Percentiles rank a stretch among this genome's conserved stretches.
These are phyloP conservation scores for Columba livia DNA, from an alignment of 2,113 vertebrate species.

Conservation along the genomic window DNA sequence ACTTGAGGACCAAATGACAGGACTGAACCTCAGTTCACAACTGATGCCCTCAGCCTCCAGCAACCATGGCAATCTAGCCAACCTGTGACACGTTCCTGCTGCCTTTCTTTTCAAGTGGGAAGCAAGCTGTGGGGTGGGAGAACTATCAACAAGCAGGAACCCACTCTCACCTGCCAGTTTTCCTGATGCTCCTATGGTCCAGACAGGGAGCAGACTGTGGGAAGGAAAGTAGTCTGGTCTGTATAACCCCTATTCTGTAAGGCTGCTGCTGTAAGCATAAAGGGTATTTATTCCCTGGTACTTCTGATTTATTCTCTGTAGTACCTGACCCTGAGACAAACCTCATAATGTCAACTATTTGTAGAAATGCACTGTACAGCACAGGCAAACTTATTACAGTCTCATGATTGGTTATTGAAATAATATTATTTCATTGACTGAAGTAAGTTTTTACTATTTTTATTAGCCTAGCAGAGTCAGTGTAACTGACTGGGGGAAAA, in stretches of 20 bases:
- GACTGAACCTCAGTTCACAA: neutral
- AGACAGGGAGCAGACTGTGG: neutral
- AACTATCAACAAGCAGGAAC: neutral
- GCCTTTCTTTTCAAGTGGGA: neutral
- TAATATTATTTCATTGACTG: neutral
- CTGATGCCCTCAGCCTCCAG: neutral
- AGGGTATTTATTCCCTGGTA: neutral
- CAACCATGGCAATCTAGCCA: rapidly evolving
- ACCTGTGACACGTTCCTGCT: neutral
- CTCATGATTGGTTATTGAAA: neutral
- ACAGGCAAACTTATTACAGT: neutral
- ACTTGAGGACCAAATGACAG: neutral
- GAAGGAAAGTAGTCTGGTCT: neutral
- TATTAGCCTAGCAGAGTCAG: neutral
- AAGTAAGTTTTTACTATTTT: neutral
- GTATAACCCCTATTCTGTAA: neutral
- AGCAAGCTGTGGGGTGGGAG: neutral
- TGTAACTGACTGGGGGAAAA: rapidly evolving
- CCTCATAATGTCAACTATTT: neutral
- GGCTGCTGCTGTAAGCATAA: neutral
- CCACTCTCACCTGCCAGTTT: neutral
- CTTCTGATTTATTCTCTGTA: neutral
- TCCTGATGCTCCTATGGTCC: neutral
- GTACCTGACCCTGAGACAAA: neutral
- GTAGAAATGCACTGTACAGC: neutral